Conservation (phyloP, 2,888 invertebrate genomes). For the Rambutsinella grinnellia region DNA sequence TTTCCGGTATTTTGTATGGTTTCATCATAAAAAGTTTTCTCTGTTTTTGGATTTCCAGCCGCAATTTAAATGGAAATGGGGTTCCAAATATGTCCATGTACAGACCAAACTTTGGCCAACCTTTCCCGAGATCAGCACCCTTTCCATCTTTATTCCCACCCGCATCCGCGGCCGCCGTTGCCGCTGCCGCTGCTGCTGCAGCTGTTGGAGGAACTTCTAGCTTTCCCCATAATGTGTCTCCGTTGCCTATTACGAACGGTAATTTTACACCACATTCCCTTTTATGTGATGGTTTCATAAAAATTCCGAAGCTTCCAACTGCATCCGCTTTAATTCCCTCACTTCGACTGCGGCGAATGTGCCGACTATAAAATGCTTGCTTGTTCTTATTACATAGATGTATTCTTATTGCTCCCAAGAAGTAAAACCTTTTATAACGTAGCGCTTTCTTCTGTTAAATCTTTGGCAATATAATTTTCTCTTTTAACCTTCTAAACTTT, state of each 20-base stretch:
- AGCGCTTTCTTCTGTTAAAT: too few species aligned
- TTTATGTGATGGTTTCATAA: constrained; percentile 62
- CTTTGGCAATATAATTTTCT: too few species aligned
- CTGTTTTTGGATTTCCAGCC: constrained; percentile 16
- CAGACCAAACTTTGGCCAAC: constrained; percentile 65
- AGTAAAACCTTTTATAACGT: too few species aligned
- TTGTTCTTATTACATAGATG: not conserved
- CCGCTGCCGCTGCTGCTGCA: constrained; percentile 46
- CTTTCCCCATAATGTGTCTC: constrained; percentile 62
- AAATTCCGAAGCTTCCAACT: too few species aligned
- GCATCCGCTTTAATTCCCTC: too few species aligned
- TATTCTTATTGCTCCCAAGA: too few species aligned
- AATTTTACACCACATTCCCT: constrained; percentile 64
- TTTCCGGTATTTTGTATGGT: too few species aligned
- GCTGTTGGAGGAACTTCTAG: constrained; percentile 45
- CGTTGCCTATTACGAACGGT: constrained; percentile 63
- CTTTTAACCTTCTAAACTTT: too few species aligned
- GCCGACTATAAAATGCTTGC: constrained; percentile 6
- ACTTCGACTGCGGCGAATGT: not conserved
- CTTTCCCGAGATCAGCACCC: constrained; percentile 61
- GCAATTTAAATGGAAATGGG: constrained; percentile 58
- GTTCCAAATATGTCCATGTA: constrained; percentile 64
- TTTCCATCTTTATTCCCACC: constrained; percentile 60
- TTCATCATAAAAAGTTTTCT: not conserved
- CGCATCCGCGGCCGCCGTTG: constrained; percentile 41